Conservation (phyloP, 2,113 vertebrate genomes). For the Microcebus griseorufus region DNA sequence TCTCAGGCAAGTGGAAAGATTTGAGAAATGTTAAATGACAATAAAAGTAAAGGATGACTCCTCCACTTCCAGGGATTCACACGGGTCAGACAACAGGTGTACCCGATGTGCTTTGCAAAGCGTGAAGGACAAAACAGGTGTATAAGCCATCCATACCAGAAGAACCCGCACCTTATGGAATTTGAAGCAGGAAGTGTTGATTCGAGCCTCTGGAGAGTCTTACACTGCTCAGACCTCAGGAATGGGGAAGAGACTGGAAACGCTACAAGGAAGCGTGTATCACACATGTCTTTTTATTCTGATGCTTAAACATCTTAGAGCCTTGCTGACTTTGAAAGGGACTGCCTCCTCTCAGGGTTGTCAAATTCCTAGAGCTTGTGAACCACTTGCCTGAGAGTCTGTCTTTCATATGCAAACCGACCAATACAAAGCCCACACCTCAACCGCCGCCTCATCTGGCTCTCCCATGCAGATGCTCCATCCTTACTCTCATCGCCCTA, state of each 20-base stretch:
- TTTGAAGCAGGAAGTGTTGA: background rate
- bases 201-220: background rate
- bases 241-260: background rate
- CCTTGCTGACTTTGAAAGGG: background rate
- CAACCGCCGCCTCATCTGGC: background rate
- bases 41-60: background rate
- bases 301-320: background rate
- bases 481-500: background rate
- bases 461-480: background rate
- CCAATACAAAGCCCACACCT: background rate
- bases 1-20: background rate
- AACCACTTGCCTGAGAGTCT: background rate
- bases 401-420: background rate
- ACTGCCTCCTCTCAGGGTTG: background rate
- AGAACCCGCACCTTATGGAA: background rate
- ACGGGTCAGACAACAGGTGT: conserved; percentile 6
- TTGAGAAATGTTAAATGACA: background rate
- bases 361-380: background rate
- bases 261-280: background rate
- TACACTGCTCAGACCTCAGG: background rate
- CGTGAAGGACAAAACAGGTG: conserved; percentile 7
- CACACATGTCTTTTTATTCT: background rate
- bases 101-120: background rate
- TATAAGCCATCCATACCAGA: background rate
- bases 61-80: background rate